Evolutionary conservation across 2,888 invertebrate genomes (phyloP).

Genomic region (Caenorhabditis becei): DNA sequence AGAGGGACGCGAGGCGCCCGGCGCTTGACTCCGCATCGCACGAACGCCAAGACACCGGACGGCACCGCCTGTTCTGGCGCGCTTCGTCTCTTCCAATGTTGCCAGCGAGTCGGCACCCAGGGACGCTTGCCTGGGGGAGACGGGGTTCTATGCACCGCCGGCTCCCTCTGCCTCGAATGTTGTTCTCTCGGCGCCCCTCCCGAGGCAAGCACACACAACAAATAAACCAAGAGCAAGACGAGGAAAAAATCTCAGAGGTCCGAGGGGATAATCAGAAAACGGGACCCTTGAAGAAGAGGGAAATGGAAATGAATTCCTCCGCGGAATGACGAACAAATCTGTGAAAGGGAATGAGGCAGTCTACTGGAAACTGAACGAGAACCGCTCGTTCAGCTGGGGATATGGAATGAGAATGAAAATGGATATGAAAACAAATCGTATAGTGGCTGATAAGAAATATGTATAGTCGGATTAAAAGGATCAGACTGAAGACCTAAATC

Average conservation of each 20-base stretch:
- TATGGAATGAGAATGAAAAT: no score
- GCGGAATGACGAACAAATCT: not conserved
- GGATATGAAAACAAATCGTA: no score
- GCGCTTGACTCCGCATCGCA: slow-evolving; percentile 57
- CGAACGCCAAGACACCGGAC: slow-evolving; percentile 53
- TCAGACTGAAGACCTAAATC: no score
- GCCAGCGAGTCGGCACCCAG: slow-evolving; percentile 2
- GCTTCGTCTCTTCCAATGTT: slow-evolving; percentile 16
- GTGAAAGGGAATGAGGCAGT: not conserved
- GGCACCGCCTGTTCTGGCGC: slow-evolving; percentile 52
- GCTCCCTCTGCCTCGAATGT: not conserved
- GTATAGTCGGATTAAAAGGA: no score
- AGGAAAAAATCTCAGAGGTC: not conserved
- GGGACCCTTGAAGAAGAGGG: not conserved
- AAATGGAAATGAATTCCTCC: not conserved
- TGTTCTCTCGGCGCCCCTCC: not conserved
- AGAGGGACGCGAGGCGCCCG: slow-evolving; percentile 41
- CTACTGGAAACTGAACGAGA: no score
- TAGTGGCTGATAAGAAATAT: no score
- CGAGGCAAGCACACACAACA: not conserved
- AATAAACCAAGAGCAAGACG: not conserved
- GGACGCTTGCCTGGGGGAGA: not conserved
- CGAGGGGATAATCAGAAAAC: not conserved
- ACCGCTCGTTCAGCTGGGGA: no score
- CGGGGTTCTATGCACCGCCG: not conserved